Conservation (phyloP, 2,888 invertebrate species). For the Dysmachus trigonus region DNA sequence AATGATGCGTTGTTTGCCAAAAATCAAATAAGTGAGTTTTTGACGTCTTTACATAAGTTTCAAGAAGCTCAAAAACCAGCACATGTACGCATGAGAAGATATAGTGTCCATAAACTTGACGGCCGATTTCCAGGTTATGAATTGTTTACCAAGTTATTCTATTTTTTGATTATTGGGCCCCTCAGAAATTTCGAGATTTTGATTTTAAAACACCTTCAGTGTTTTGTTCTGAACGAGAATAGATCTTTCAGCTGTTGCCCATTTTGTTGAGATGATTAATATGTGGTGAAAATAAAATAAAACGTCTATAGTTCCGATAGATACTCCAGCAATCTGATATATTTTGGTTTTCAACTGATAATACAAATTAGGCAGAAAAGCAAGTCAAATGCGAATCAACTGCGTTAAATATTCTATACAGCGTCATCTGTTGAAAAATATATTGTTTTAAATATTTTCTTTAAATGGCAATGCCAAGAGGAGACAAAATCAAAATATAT, state of each 20-base stretch:
- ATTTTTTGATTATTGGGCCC: not conserved
- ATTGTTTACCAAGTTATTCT: not conserved
- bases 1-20: not conserved
- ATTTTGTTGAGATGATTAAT: not conserved
- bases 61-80: not conserved
- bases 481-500: too few relatives aligned
- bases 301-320: not conserved
- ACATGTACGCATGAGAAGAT: not conserved
- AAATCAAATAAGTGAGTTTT: not conserved
- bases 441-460: too few relatives aligned
- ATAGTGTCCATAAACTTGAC: not conserved
- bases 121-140: not conserved
- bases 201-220: not conserved
- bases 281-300: not conserved
- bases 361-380: not conserved
- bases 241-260: not conserved
- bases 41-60: not conserved
- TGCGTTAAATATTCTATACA: too few relatives aligned
- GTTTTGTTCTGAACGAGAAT: not conserved
- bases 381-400: too few relatives aligned
- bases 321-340: not conserved
- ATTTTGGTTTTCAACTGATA: not conserved
- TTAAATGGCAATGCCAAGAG: too few relatives aligned
- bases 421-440: too few relatives aligned
- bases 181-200: not conserved